Percentiles rank a stretch among this genome's conserved stretches.
Evolutionary conservation across 2,797 vertebrate genomes (phyloP).

Genomic region (Enteromius anoplus): DNA sequence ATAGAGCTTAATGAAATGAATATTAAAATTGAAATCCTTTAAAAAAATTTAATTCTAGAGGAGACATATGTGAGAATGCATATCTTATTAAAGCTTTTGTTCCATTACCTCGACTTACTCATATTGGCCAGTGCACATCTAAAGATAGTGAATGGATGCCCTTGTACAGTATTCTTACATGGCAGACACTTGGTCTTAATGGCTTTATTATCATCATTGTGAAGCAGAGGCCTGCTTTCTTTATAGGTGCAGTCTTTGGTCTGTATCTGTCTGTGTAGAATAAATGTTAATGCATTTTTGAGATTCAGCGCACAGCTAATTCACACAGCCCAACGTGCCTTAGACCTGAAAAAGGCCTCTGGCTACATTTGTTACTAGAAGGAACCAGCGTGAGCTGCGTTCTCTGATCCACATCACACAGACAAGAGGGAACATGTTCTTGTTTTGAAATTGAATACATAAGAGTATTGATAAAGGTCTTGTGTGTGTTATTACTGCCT

Average conservation of each 20-base stretch:
- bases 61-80: neutral
- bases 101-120: neutral
- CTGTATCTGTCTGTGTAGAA: constrained; percentile 48
- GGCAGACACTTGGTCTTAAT: constrained; percentile 80
- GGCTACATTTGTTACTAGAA: constrained; percentile 65
- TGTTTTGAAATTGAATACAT: constrained; percentile 76
- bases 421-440: constrained; percentile 59
- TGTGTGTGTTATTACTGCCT: constrained; percentile 75
- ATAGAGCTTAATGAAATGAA: neutral
- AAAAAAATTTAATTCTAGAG: neutral
- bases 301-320: constrained; percentile 50
- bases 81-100: neutral
- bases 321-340: constrained; percentile 16
- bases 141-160: constrained; percentile 62
- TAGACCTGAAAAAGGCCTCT: constrained; percentile 62
- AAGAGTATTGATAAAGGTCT: constrained; percentile 75
- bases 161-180: constrained; percentile 73
- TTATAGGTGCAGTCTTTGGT: constrained; percentile 69
- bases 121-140: constrained; percentile 29
- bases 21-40: neutral
- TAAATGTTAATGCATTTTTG: constrained; percentile 70
- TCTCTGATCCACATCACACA: constrained; percentile 52
- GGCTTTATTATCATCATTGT: constrained; percentile 77
- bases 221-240: constrained; percentile 74
- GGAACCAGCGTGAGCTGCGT: constrained; percentile 42